Percentiles rank a stretch among this genome's conserved stretches.
Conservation (phyloP, 2,888 invertebrate species). For the Charanyca ferruginea region DNA sequence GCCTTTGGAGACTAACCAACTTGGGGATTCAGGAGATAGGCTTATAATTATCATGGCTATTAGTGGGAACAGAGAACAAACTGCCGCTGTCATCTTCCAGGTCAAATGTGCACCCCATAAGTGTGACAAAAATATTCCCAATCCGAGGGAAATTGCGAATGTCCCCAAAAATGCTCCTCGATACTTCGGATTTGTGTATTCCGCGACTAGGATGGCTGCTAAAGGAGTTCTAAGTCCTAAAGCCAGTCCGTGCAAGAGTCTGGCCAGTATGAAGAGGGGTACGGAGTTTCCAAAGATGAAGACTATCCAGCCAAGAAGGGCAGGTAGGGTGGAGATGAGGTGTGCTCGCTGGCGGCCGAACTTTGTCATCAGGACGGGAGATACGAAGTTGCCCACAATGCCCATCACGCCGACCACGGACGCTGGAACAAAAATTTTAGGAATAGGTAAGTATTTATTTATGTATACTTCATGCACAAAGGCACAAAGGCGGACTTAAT, state of each 20-base stretch:
- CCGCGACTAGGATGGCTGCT: slow-evolving; percentile 91
- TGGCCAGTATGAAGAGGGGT: slow-evolving; percentile 82
- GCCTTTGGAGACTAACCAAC: slow-evolving; percentile 92
- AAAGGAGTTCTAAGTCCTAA: slow-evolving; percentile 90
- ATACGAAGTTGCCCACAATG: slow-evolving; percentile 87
- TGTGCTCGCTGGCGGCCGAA: slow-evolving; percentile 91
- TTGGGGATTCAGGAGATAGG: slow-evolving; percentile 92
- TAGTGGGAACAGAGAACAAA: slow-evolving; percentile 89
- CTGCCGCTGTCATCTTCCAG: slow-evolving; percentile 91
- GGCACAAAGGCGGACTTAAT: too few relatives aligned
- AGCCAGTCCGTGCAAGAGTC: slow-evolving; percentile 87
- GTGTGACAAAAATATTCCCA: slow-evolving; percentile 92
- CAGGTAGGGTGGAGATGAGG: slow-evolving; percentile 86
- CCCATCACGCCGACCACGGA: slow-evolving; percentile 88
- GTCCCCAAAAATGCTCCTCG: slow-evolving; percentile 92
- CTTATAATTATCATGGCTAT: slow-evolving; percentile 86
- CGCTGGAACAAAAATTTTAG: slow-evolving; percentile 74
- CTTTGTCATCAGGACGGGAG: slow-evolving; percentile 90
- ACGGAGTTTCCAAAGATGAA: slow-evolving; percentile 85
- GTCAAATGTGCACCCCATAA: slow-evolving; percentile 92
- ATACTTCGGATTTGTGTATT: slow-evolving; percentile 91
- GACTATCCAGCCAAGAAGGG: slow-evolving; percentile 88
- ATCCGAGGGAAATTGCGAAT: slow-evolving; percentile 91
- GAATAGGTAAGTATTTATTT: neutral
- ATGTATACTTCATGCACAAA: too few relatives aligned